Percentiles rank a stretch among this genome's conserved stretches.
Evolutionary conservation across 2,797 vertebrate genomes (phyloP).

Genomic region (Notolepis coatsorum): DNA sequence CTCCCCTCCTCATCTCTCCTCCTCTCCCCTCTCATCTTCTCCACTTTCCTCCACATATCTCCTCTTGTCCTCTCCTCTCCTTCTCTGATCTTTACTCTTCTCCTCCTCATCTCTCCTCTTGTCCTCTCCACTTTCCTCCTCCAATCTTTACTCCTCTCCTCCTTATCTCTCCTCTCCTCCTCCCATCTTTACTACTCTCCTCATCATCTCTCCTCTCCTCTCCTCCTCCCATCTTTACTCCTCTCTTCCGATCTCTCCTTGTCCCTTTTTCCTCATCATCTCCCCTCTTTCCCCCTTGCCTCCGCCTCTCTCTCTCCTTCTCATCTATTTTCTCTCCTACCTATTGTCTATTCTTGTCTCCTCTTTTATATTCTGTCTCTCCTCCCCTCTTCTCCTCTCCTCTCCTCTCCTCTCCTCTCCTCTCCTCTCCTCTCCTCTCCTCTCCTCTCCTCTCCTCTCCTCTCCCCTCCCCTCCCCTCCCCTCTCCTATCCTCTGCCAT

Average conservation of each 20-base stretch:
- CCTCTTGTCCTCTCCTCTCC: neutral
- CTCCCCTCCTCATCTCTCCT: neutral
- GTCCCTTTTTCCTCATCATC: no score
- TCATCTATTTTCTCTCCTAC: no score
- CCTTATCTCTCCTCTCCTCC: conserved; percentile 42
- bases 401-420: neutral
- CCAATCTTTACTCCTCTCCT: conserved; percentile 10
- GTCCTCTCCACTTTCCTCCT: conserved; percentile 36
- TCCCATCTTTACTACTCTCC: neutral
- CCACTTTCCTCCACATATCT: conserved; percentile 9
- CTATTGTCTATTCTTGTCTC: conserved; percentile 37
- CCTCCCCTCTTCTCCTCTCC: conserved; percentile 33
- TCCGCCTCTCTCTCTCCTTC: no score
- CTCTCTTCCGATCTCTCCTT: neutral
- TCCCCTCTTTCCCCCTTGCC: conserved; percentile 3
- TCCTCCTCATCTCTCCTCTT: no score
- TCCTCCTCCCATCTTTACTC: neutral
- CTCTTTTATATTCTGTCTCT: conserved; percentile 20
- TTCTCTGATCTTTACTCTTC: no score
- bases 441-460: neutral
- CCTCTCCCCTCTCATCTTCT: no score
- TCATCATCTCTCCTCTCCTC: neutral
- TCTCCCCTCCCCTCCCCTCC: conserved; percentile 1
- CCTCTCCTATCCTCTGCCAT: no score
- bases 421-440: neutral